Conservation (phyloP, 2,797 vertebrate genomes). For the Steatocranus sp. region DNA sequence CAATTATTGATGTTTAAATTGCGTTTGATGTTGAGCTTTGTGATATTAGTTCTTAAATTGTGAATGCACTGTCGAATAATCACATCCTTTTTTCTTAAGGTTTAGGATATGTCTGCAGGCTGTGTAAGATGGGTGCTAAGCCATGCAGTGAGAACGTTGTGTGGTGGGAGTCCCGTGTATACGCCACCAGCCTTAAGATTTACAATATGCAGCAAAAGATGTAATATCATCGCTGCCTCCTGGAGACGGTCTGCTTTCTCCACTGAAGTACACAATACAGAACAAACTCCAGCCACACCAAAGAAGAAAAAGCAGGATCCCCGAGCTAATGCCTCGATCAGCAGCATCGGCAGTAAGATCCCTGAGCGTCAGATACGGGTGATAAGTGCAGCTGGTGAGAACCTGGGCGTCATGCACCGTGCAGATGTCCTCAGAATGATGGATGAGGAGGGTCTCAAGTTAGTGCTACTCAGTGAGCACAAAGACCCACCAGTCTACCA, state of each 20-base stretch:
- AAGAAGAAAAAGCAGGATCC: slow-evolving; percentile 54
- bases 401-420: slow-evolving; percentile 84
- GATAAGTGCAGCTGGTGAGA: slow-evolving; percentile 76
- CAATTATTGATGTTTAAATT: background rate
- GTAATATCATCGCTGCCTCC: background rate
- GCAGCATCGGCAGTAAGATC: slow-evolving; percentile 83
- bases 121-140: slow-evolving; percentile 70
- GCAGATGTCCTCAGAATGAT: slow-evolving; percentile 79
- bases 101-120: slow-evolving; percentile 77
- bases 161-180: slow-evolving; percentile 18
- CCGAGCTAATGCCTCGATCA: slow-evolving; percentile 44
- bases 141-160: slow-evolving; percentile 48
- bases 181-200: background rate
- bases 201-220: background rate
- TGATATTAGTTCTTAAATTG: background rate
- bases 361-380: slow-evolving; percentile 75
- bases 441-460: slow-evolving; percentile 77
- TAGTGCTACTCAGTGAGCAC: slow-evolving; percentile 73
- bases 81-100: background rate
- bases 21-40: background rate
- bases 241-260: slow-evolving; percentile 45
- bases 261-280: slow-evolving; percentile 39
- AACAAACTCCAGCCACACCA: background rate
- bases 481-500: slow-evolving; percentile 83
- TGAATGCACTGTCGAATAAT: background rate